Evolutionary conservation across 2,113 vertebrate genomes (phyloP).

Genomic region (Aspiorhynchus laticeps): DNA sequence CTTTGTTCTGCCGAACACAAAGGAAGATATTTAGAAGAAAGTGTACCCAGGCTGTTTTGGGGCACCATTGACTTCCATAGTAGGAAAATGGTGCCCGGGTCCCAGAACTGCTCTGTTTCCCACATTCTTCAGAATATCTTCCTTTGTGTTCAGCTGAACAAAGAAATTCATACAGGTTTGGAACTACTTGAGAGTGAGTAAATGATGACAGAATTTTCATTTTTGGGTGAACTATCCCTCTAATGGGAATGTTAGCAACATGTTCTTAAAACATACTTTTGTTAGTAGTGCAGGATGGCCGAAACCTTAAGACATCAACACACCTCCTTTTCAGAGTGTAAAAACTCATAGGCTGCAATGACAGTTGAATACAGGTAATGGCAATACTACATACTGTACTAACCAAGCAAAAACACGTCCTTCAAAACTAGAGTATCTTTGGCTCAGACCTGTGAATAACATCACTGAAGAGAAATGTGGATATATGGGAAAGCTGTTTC

Average conservation of each 20-base stretch:
- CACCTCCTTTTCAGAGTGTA: not conserved
- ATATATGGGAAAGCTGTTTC: constrained; percentile 63
- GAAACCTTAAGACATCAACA: not conserved
- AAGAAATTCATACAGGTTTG: too few species aligned
- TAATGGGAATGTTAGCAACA: not conserved
- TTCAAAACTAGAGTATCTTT: not conserved
- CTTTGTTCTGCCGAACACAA: too few species aligned
- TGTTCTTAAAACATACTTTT: not conserved
- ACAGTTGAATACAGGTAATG: not conserved
- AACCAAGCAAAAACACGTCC: not conserved
- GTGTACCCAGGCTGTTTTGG: too few species aligned
- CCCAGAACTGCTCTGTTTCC: too few species aligned
- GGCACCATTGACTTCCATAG: too few species aligned
- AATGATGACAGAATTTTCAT: too few species aligned
- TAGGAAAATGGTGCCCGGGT: too few species aligned
- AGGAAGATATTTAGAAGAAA: too few species aligned
- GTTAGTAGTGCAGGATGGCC: not conserved
- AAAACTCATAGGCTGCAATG: not conserved
- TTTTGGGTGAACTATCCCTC: too few species aligned
- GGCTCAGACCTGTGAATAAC: not conserved
- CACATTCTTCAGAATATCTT: too few species aligned
- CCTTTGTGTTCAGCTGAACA: too few species aligned
- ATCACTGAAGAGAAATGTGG: constrained; percentile 38
- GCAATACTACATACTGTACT: not conserved
- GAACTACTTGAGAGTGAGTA: too few species aligned